Evolutionary conservation across 1,140 invertebrate genomes (phyloP).

Genomic region (Trichogramma pretiosum): DNA sequence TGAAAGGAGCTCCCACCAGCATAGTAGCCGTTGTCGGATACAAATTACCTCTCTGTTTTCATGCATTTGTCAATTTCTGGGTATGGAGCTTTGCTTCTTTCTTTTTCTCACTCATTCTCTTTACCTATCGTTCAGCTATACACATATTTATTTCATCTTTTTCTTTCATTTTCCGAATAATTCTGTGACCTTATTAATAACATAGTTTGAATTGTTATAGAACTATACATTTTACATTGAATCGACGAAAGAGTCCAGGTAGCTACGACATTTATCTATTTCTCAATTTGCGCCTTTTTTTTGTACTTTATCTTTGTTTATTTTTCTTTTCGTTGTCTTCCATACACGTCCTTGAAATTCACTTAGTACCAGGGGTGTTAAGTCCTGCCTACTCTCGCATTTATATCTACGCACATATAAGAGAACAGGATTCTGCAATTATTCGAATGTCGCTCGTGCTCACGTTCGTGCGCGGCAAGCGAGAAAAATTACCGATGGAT

Average conservation of each 20-base stretch:
- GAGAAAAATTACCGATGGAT: neutral
- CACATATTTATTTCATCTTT: too few relatives aligned
- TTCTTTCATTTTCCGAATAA: conserved; percentile 41
- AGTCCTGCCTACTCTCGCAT: conserved; percentile 2
- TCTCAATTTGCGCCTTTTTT: conserved; percentile 3
- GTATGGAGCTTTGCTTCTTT: conserved; percentile 24
- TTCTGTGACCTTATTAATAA: conserved; percentile 40
- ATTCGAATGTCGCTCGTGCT: neutral
- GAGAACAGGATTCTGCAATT: conserved; percentile 15
- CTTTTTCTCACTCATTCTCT: too few relatives aligned
- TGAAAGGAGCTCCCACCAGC: too few relatives aligned
- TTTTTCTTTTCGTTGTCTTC: neutral
- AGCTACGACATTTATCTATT: conserved; percentile 17
- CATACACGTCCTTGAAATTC: conserved; percentile 14
- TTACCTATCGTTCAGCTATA: too few relatives aligned
- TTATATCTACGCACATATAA: conserved; percentile 4
- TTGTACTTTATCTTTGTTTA: neutral
- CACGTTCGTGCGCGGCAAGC: neutral
- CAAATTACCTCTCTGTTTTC: conserved; percentile 39
- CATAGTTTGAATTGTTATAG: conserved; percentile 25
- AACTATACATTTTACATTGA: too few relatives aligned
- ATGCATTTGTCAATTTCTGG: conserved; percentile 40
- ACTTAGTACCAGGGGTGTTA: neutral
- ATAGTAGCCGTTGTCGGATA: conserved; percentile 30
- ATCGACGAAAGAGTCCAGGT: conserved; percentile 16